Percentiles rank a stretch among this genome's conserved stretches.
Evolutionary conservation across 2,113 vertebrate species (phyloP).

Genomic region (Rafetus swinhoei): DNA sequence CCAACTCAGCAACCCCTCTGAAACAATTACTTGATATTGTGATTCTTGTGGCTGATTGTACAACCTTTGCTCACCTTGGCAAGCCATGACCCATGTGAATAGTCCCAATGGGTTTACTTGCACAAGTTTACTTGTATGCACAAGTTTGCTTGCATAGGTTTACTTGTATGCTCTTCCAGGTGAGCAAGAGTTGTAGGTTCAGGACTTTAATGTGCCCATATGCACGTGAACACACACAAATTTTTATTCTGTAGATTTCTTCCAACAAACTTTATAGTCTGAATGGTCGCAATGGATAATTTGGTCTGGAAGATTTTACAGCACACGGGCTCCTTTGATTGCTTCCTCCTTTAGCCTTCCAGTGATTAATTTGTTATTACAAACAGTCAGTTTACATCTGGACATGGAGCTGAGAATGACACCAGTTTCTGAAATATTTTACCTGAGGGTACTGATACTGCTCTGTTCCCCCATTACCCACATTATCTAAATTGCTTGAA

Average conservation of each 20-base stretch:
- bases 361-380: slow-evolving; percentile 51
- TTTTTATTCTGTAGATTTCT: fast-evolving
- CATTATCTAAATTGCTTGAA: slow-evolving; percentile 71
- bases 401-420: slow-evolving; percentile 47
- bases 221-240: background rate
- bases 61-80: fast-evolving
- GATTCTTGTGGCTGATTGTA: background rate
- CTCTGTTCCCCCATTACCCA: slow-evolving; percentile 39
- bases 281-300: fast-evolving
- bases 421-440: slow-evolving; percentile 66
- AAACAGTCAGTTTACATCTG: slow-evolving; percentile 64
- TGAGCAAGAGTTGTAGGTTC: background rate
- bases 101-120: background rate
- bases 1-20: too few species aligned
- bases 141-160: too few species aligned
- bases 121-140: background rate
- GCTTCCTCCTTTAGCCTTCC: background rate
- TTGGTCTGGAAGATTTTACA: background rate
- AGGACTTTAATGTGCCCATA: background rate
- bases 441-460: slow-evolving; percentile 11
- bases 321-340: background rate
- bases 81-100: fast-evolving
- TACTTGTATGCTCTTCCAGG: background rate
- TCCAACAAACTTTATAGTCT: background rate
- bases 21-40: background rate